Evolutionary conservation across 2,797 vertebrate species (phyloP).

Genomic region (Eospalax fontanierii): DNA sequence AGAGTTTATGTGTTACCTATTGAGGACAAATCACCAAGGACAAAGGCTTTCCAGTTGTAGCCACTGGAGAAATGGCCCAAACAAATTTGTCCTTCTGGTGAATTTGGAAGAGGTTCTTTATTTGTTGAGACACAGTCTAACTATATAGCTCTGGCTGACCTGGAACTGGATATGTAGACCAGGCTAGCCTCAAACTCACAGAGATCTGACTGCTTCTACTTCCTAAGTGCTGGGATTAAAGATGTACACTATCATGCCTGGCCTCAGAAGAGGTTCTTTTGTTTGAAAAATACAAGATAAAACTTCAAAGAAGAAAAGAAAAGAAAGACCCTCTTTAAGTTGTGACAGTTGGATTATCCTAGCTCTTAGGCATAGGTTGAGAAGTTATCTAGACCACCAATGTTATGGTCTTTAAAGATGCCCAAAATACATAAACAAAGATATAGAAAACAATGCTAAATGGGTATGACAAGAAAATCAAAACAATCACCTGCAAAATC

Average conservation of each 20-base stretch:
- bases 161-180: too few relatives aligned
- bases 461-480: slow-evolving; percentile 30
- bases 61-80: slow-evolving; percentile 49
- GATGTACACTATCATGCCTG: too few relatives aligned
- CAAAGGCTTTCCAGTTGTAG: slow-evolving; percentile 65
- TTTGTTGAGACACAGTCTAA: not conserved
- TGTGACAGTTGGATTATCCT: slow-evolving; percentile 56
- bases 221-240: too few relatives aligned
- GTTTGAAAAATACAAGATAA: slow-evolving; percentile 57
- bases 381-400: slow-evolving; percentile 60
- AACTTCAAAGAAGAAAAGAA: not conserved
- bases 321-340: slow-evolving; percentile 59
- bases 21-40: slow-evolving; percentile 57
- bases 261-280: not conserved
- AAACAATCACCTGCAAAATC: slow-evolving; percentile 60
- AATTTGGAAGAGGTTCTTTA: slow-evolving; percentile 61
- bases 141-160: too few relatives aligned
- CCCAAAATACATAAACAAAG: slow-evolving; percentile 49
- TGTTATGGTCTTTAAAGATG: slow-evolving; percentile 54
- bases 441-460: slow-evolving; percentile 27
- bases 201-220: too few relatives aligned
- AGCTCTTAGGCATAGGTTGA: slow-evolving; percentile 50
- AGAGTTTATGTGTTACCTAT: slow-evolving; percentile 59
- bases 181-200: too few relatives aligned
- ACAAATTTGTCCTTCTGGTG: slow-evolving; percentile 60